A percentile compares a stretch with the other conserved stretches of the same genome.
These are phyloP conservation scores for Platanista minor DNA, from an alignment of 2,113 vertebrate species.

Conservation along the genomic window DNA sequence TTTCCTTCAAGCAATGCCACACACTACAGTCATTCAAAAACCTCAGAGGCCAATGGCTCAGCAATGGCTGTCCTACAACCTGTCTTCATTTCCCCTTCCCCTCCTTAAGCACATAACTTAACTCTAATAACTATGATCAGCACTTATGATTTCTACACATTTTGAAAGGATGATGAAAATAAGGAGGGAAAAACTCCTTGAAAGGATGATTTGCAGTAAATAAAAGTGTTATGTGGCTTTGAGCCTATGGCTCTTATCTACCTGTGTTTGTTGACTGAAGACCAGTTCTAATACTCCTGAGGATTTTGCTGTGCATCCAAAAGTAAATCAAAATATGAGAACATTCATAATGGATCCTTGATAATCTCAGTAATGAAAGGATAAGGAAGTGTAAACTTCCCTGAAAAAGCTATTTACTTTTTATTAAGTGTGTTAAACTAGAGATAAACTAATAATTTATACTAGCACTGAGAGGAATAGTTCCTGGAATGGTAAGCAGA, in stretches of 20 bases:
- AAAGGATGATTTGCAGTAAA: background rate
- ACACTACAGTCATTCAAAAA: background rate
- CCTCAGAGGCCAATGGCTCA: constrained; percentile 8
- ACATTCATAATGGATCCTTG: background rate
- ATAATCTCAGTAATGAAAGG: background rate
- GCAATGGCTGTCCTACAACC: background rate
- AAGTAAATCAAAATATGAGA: background rate
- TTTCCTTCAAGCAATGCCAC: constrained; percentile 36
- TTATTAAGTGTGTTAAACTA: background rate
- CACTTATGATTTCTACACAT: background rate
- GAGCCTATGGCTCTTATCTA: background rate
- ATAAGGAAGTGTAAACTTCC: background rate
- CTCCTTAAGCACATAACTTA: background rate
- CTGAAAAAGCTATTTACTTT: background rate
- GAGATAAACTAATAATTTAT: background rate
- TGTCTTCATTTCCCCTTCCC: background rate
- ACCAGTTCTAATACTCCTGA: background rate
- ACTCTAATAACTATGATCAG: background rate
- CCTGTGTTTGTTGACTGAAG: background rate
- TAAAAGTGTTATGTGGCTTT: background rate
- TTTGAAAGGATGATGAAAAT: background rate
- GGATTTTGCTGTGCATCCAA: background rate
- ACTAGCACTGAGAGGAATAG: background rate
- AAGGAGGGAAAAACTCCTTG: background rate
- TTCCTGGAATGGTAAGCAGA: background rate